A percentile compares a stretch with the other conserved stretches of the same genome.
phyloP scores from a whole-genome alignment of 2,888 invertebrate species.

The Heliconius ethilla region DNA sequence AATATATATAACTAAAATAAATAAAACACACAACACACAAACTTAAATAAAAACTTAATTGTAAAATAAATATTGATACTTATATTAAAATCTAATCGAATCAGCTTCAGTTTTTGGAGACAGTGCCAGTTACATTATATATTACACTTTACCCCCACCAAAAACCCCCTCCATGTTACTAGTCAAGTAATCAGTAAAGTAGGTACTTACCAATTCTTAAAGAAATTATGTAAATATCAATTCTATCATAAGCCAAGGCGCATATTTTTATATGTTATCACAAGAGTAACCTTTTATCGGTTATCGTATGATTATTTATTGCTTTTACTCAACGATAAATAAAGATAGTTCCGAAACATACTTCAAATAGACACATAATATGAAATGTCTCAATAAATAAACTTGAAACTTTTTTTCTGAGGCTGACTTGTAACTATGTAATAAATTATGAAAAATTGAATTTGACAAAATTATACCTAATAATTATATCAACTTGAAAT shows the following conservation, averaged over 20 bases:
- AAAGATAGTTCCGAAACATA: conserved; percentile 20
- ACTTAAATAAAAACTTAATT: no score
- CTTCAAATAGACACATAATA: neutral
- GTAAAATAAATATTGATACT: no score
- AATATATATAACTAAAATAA: no score
- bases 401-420: no score
- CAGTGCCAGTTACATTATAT: neutral
- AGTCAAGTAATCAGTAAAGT: neutral
- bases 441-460: no score
- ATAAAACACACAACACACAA: no score
- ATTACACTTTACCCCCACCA: neutral
- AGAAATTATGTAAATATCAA: neutral
- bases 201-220: no score
- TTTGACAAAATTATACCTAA: no score
- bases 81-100: no score
- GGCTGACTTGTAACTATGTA: no score
- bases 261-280: conserved; percentile 8
- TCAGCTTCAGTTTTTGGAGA: no score
- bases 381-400: neutral
- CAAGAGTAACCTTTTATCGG: conserved; percentile 13
- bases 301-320: conserved; percentile 21
- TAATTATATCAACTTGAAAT: no score
- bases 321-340: neutral
- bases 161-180: neutral
- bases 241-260: neutral